A percentile compares a stretch with the other conserved stretches of the same genome.
Evolutionary conservation across 2,888 invertebrate genomes (phyloP).

Genomic region (Lypha dubia): DNA sequence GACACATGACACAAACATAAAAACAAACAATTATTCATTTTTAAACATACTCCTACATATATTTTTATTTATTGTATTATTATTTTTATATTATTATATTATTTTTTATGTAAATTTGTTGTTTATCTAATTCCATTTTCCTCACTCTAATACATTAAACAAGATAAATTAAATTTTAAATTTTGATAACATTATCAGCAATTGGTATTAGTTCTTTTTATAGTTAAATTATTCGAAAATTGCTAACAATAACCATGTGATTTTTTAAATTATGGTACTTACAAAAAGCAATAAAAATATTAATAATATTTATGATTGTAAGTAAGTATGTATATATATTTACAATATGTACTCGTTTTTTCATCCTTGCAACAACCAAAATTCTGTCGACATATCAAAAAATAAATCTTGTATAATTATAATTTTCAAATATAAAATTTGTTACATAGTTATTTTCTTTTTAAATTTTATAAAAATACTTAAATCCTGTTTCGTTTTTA

Average conservation of each 20-base stretch:
- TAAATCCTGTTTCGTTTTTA: not conserved
- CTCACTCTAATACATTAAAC: not conserved
- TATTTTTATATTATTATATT: not conserved
- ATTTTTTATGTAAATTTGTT: not conserved
- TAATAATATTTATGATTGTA: not conserved
- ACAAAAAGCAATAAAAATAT: conserved; percentile 46
- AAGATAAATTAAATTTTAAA: conserved; percentile 21
- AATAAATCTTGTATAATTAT: conserved; percentile 38
- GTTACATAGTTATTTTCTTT: not conserved
- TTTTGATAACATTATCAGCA: conserved; percentile 40
- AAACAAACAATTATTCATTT: no score
- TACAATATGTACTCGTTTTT: conserved; percentile 9
- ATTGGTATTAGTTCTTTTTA: conserved; percentile 24
- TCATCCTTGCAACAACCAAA: conserved; percentile 29
- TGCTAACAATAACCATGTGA: conserved; percentile 30
- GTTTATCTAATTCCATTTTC: not conserved
- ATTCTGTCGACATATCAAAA: conserved; percentile 56
- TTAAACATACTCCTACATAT: no score
- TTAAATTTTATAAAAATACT: conserved; percentile 3
- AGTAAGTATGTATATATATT: no score
- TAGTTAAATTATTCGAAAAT: conserved; percentile 30
- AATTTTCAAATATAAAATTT: conserved; percentile 25
- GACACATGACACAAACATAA: no score
- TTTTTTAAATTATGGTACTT: conserved; percentile 35
- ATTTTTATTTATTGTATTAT: no score